Evolutionary conservation across 2,113 vertebrate genomes (phyloP).

Genomic region (Crotalus tigris): DNA sequence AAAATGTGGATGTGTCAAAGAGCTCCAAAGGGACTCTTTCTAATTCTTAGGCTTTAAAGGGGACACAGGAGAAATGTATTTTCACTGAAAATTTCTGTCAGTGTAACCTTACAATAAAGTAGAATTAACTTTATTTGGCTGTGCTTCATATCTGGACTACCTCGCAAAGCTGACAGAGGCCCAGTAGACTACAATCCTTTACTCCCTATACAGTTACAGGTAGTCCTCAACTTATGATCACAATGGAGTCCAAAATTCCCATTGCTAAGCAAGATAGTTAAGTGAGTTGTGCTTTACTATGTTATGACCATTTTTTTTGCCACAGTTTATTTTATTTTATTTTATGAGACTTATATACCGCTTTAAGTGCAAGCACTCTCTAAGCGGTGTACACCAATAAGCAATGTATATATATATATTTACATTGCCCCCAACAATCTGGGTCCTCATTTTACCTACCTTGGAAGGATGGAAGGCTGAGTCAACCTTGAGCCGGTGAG

Average conservation of each 20-base stretch:
- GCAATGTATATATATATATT: too few relatives aligned
- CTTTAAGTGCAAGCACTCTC: too few relatives aligned
- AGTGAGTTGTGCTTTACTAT: background rate
- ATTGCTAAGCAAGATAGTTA: background rate
- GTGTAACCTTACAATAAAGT: background rate
- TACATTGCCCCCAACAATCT: too few relatives aligned
- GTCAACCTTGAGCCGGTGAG: too few relatives aligned
- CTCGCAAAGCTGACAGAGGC: background rate
- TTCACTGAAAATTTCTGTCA: background rate
- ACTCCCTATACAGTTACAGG: background rate
- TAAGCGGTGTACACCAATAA: too few relatives aligned
- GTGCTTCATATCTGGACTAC: background rate
- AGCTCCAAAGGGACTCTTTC: background rate
- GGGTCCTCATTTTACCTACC: too few relatives aligned
- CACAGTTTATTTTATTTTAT: background rate
- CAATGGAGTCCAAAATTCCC: background rate
- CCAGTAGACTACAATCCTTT: background rate
- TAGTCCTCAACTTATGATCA: background rate
- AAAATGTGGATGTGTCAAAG: background rate
- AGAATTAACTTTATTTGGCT: background rate
- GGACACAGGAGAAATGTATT: background rate
- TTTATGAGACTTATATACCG: too few relatives aligned
- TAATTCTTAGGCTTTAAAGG: background rate
- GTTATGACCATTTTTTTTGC: background rate
- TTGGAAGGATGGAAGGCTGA: too few relatives aligned